These are phyloP conservation scores for Agrenia bidenticulata DNA, from an alignment of 2,888 invertebrate species.

Conservation along the genomic window DNA sequence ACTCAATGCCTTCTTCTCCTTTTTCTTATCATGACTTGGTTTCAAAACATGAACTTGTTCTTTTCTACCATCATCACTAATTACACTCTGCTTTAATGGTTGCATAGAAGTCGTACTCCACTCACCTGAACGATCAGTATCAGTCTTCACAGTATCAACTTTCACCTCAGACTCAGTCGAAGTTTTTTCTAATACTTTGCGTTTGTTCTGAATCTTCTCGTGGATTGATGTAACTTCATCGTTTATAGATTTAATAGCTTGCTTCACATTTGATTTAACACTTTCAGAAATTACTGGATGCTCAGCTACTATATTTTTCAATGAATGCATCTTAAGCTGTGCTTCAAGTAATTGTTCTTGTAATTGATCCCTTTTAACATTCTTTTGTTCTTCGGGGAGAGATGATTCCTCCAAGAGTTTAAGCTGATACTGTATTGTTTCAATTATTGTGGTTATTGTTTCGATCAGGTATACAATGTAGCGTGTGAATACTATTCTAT, in stretches of 20 bases:
- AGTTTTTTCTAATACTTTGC: neutral
- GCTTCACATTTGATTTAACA: neutral
- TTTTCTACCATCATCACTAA: neutral
- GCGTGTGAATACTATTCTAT: neutral
- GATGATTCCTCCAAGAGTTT: neutral
- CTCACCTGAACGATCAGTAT: no score
- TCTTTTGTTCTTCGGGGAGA: neutral
- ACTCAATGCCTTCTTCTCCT: neutral
- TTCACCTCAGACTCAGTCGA: neutral
- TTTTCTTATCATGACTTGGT: neutral
- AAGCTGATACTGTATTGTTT: neutral
- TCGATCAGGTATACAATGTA: neutral
- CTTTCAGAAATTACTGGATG: neutral
- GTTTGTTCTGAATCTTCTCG: neutral
- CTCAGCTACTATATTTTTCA: slow-evolving; percentile 3
- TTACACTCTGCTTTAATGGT: neutral
- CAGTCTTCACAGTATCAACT: neutral
- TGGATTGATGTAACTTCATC: neutral
- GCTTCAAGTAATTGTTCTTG: neutral
- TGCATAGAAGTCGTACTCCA: neutral
- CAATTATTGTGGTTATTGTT: neutral
- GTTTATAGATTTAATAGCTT: neutral
- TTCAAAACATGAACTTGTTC: neutral
- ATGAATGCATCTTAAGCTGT: neutral
- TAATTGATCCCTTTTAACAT: no score